Evolutionary conservation across 2,797 vertebrate species (phyloP).

Genomic region (Anomalospiza imberbis): DNA sequence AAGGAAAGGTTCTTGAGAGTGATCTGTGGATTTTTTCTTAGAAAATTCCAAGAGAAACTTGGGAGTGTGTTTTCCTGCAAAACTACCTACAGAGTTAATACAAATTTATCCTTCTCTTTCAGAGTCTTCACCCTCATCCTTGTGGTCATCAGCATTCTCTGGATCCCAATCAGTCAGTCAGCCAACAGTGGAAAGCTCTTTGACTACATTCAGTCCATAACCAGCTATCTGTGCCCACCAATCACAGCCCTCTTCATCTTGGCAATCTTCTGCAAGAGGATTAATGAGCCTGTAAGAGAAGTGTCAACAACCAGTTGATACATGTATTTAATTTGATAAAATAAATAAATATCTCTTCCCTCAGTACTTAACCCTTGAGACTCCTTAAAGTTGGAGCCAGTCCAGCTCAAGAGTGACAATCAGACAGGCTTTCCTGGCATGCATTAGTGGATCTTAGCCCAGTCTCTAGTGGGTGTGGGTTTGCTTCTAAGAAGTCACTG

Average conservation of each 20-base stretch:
- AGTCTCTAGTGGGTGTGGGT: neutral
- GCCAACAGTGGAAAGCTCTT: slow-evolving; percentile 93
- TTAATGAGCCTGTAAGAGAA: slow-evolving; percentile 88
- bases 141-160: slow-evolving; percentile 86
- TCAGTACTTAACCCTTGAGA: neutral
- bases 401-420: neutral
- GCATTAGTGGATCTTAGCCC: neutral
- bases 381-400: neutral
- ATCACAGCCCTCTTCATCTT: slow-evolving; percentile 91
- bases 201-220: slow-evolving; percentile 91
- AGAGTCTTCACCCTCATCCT: slow-evolving; percentile 89
- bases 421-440: neutral
- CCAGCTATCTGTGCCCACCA: slow-evolving; percentile 90
- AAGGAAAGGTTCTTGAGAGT: neutral
- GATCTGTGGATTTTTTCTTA: neutral
- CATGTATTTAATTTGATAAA: neutral
- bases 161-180: slow-evolving; percentile 92
- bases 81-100: neutral
- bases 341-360: neutral
- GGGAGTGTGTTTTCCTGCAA: neutral
- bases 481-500: neutral
- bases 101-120: neutral
- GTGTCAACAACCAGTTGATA: neutral
- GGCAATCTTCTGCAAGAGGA: slow-evolving; percentile 91
- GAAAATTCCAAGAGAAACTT: neutral